phyloP scores from a whole-genome alignment of 2,888 invertebrate genomes.

The Rotaria sp. region DNA sequence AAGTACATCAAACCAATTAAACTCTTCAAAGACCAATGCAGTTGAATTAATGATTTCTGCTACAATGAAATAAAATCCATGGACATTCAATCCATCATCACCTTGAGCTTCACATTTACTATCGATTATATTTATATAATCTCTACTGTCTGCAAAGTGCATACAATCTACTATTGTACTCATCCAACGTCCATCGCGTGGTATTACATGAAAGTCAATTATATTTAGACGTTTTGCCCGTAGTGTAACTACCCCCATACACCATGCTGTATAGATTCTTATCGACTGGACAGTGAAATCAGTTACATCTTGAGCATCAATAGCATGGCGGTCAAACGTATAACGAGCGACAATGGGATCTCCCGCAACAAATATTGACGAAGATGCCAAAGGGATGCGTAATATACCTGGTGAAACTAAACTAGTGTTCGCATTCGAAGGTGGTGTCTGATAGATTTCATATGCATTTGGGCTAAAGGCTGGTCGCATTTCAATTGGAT shows the following conservation, averaged over 20 bases:
- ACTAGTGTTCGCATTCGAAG: background rate
- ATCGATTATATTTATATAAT: background rate
- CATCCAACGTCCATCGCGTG: background rate
- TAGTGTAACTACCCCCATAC: background rate
- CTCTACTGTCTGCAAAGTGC: background rate
- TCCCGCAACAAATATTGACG: background rate
- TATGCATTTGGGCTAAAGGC: background rate
- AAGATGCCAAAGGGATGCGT: background rate
- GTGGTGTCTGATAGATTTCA: background rate
- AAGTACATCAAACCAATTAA: background rate
- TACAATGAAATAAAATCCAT: background rate
- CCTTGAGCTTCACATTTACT: background rate
- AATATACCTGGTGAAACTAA: background rate
- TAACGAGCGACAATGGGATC: background rate
- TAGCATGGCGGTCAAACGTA: background rate
- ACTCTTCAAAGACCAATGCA: background rate
- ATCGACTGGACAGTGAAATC: background rate
- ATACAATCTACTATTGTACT: background rate
- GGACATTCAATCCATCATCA: conserved; percentile 1
- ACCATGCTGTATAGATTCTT: background rate
- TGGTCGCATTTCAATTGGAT: background rate
- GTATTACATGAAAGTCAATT: background rate
- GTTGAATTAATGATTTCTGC: background rate
- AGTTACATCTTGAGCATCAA: background rate
- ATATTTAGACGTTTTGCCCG: background rate